Evolutionary conservation across 2,888 invertebrate genomes (phyloP).

Genomic region (Hirtodrosophila duncani): DNA sequence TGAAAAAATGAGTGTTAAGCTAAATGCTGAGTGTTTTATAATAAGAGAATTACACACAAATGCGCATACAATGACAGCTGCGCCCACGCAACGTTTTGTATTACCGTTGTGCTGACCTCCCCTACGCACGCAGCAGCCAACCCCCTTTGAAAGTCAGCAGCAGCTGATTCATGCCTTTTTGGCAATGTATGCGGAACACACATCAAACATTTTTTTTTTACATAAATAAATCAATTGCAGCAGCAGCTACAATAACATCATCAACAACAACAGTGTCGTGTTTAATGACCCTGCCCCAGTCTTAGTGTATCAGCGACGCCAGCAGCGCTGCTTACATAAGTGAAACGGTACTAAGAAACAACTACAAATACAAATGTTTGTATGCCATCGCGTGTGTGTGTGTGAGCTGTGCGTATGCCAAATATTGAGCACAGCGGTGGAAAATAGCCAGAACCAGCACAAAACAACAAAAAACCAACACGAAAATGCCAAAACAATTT

Average conservation of each 20-base stretch:
- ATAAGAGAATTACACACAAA: constrained; percentile 24
- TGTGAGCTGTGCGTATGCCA: constrained; percentile 54
- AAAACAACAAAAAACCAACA: constrained; percentile 24
- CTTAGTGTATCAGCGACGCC: too few relatives aligned
- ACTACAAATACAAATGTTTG: too few relatives aligned
- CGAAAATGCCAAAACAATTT: constrained; percentile 43
- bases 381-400: constrained; percentile 11
- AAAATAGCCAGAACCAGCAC: constrained; percentile 53
- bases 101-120: constrained; percentile 64
- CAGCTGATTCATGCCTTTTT: constrained; percentile 61
- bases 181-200: constrained; percentile 39
- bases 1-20: constrained; percentile 38
- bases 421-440: constrained; percentile 48
- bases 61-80: constrained; percentile 25
- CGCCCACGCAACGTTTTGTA: constrained; percentile 53
- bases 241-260: neutral
- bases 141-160: constrained; percentile 2
- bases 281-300: constrained; percentile 71
- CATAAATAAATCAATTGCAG: constrained; percentile 26
- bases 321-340: constrained; percentile 55
- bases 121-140: constrained; percentile 35
- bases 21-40: constrained; percentile 64
- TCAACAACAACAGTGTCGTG: constrained; percentile 48
- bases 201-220: constrained; percentile 23
- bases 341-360: constrained; percentile 25